Evolutionary conservation across 1,140 invertebrate species (phyloP), one percentile per base, ranked within the genome.

Genomic region (Armadillidium nasatum): DNA sequence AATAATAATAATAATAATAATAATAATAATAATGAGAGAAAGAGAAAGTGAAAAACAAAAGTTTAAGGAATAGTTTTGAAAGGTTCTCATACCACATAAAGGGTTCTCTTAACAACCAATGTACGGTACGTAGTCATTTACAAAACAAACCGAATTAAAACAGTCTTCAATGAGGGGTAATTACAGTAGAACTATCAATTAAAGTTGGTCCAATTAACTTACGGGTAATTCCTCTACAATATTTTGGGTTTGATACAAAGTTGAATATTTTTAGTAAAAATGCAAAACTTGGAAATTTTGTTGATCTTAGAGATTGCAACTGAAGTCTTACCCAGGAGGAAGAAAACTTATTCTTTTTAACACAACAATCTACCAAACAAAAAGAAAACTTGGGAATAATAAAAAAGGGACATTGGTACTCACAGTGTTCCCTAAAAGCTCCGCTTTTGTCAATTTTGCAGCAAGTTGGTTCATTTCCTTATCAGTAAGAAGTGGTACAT

Each of bases 401-500:
- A 46, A 44, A 46, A 82, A 84, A 74, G 84, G 85, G 22, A 76
- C 4, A 72, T 71, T 33, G 22, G 71, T 77, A 81, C 84, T 83
- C 82, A 88, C 89, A 73, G 84, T 84, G 84, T 97, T 90, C 60
- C 94, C 94, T 86, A 95, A 89, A 78, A 87, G 80, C 70, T 97
- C 94, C 44, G 95, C 95, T 87, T 95, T 95, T 0, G 97, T 85
- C 77, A 95, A 89, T 86, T 92, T 94, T 15, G 94, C 93, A 22
- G 90, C 93, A 11, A 98, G 83, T 80, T 90, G 89, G 86, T 97
- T 97, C 87, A 96, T 89, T 84, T 96, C 91, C 83, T 92, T 89
- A 84, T 94, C 90, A 45, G 90, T 89, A 19, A 90, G 80, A 80
- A 87, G 2, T 2, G 50, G 11, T 7, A 60, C 33, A 33, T 33